phyloP scores from a whole-genome alignment of 2,888 invertebrate species.

The Callyntrura sp. region DNA sequence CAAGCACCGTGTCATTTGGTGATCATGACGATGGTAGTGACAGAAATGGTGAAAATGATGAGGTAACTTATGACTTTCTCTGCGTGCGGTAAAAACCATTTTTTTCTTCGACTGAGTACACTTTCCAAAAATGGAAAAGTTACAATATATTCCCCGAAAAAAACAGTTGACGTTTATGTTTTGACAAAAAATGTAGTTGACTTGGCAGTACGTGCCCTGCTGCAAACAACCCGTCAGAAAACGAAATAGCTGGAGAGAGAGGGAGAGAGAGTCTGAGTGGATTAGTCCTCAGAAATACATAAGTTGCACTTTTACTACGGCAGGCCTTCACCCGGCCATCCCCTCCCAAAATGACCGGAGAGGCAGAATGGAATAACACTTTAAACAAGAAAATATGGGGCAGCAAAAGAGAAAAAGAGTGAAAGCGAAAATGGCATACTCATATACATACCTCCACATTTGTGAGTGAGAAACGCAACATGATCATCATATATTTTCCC shows the following conservation, averaged over 20 bases:
- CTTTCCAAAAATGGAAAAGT: background rate
- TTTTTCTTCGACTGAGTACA: background rate
- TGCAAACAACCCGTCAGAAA: background rate
- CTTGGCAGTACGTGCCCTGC: background rate
- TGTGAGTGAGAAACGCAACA: too few species aligned
- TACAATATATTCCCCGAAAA: background rate
- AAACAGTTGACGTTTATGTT: background rate
- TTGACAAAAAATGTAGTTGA: background rate
- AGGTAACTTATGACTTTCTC: background rate
- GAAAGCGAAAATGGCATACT: too few species aligned
- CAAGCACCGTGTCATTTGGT: slow-evolving; percentile 7
- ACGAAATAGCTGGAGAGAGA: background rate
- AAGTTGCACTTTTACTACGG: too few species aligned
- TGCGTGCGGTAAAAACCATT: background rate
- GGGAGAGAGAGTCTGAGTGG: background rate
- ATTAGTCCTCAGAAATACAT: background rate
- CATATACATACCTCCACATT: too few species aligned
- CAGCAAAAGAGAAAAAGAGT: too few species aligned
- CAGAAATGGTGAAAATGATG: slow-evolving; percentile 5
- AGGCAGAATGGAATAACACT: too few species aligned
- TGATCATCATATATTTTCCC: too few species aligned
- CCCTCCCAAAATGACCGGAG: too few species aligned
- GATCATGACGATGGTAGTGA: background rate
- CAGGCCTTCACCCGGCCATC: too few species aligned
- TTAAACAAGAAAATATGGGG: too few species aligned